Evolutionary conservation across 2,888 invertebrate genomes (phyloP), one percentile per base, ranked within the genome.

Genomic region (Cinara cedri): DNA sequence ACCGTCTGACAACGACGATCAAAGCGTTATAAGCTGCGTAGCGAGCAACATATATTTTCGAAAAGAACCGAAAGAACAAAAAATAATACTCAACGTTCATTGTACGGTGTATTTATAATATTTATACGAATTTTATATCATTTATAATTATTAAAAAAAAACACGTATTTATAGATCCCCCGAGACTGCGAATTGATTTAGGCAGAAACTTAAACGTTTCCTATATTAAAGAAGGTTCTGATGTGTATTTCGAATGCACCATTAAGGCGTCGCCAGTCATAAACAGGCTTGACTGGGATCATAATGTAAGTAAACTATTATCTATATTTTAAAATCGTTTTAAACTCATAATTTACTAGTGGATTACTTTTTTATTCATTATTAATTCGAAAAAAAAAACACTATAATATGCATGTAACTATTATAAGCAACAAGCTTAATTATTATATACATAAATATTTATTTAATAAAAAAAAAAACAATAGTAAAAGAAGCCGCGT

Each of bases 31-130:
- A 51, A 51, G 49, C 21, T 78, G 78, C 9, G 60, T 68, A 0
- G 78, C 78, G 13, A 78, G 78, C 34, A 78, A 78, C 49, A 3
- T 26, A 24, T 62, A 78, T 24, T 78, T 78, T 70, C 91, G 84
- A 91, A 92, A 60, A 90, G 90, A 55, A 89, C 93, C 83, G 93
- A 94, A 54, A 65, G 93, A 84, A 90, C 90, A 81, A 93, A 93
- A 93, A 91, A 51, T 78, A 60, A 78, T 90, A 85, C 89, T 95
- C 84, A 90, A 92, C 86, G 92, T 95, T 84, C 90, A 93, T 85
- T 94, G 95, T 95, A 88, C 93, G 94, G 91, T 34, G 21, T 42
- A 57, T 16, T n/a, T n/a, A n/a, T n/a, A n/a, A 72, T 19, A 19
- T 26, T 34, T 26, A 26, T n/a, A 21, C 42, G 42, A 24, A 14